These are phyloP conservation scores for Euura saliciscinereae DNA, from an alignment of 1,140 invertebrate species.

Conservation along the genomic window DNA sequence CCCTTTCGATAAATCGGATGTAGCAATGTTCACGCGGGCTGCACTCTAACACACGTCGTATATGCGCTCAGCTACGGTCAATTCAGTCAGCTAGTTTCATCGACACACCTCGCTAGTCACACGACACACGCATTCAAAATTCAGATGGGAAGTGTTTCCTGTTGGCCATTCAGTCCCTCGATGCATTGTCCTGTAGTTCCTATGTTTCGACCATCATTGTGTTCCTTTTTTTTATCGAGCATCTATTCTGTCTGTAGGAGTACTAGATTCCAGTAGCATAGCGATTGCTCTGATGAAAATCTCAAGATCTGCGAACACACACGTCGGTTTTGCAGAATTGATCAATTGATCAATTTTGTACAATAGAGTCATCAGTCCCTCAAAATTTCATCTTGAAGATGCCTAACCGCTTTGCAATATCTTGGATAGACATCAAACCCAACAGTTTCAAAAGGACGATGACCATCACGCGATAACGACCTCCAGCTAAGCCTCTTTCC, in stretches of 20 bases:
- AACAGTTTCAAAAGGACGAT: too few species aligned
- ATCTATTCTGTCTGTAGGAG: neutral
- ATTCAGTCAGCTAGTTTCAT: slow-evolving; percentile 4
- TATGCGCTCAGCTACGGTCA: neutral
- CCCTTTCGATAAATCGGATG: neutral
- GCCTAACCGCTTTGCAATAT: too few species aligned
- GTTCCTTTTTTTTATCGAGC: neutral
- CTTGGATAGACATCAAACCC: too few species aligned
- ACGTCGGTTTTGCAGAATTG: too few species aligned
- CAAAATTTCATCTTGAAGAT: too few species aligned
- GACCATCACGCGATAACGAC: too few species aligned
- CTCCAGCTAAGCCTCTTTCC: too few species aligned
- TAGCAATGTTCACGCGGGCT: neutral
- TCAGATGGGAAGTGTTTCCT: slow-evolving; percentile 46
- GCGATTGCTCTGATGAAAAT: too few species aligned
- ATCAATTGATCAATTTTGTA: too few species aligned
- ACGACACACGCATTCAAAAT: slow-evolving; percentile 38
- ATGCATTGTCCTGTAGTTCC: slow-evolving; percentile 38
- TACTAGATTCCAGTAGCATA: too few species aligned
- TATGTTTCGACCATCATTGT: neutral
- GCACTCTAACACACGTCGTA: slow-evolving; percentile 1
- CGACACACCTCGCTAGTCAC: slow-evolving; percentile 42
- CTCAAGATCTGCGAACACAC: too few species aligned
- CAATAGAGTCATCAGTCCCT: too few species aligned
- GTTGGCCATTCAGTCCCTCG: slow-evolving; percentile 36